phyloP scores from a whole-genome alignment of 1,140 invertebrate genomes.

The Drosophila quadrilineata region DNA sequence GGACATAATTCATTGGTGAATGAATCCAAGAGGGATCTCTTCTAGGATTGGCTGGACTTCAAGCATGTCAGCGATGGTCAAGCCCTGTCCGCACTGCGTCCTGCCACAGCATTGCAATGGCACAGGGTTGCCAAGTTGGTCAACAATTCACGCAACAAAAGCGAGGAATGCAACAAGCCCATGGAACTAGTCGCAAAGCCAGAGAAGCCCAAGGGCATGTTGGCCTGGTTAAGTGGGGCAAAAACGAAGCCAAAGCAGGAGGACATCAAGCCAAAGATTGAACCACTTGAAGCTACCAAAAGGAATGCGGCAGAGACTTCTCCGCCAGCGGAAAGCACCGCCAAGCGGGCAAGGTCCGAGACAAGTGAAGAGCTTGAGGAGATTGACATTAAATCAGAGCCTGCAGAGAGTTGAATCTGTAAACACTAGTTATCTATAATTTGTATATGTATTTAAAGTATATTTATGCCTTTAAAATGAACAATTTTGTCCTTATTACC shows the following conservation, averaged over 20 bases:
- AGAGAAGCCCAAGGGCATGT: conserved; percentile 55
- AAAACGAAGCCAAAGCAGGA: conserved; percentile 38
- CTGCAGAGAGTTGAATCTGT: not conserved
- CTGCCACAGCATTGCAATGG: conserved; percentile 83
- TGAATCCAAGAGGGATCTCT: not conserved
- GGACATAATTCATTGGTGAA: not conserved
- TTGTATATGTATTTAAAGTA: conserved; percentile 52
- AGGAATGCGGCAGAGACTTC: conserved; percentile 18
- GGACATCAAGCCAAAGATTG: conserved; percentile 20
- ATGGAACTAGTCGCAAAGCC: conserved; percentile 56
- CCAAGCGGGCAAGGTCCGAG: conserved; percentile 28
- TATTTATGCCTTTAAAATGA: conserved; percentile 56
- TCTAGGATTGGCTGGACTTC: conserved; percentile 87
- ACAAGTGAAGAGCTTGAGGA: not conserved
- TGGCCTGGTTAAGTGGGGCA: conserved; percentile 63
- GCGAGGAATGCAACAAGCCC: conserved; percentile 85
- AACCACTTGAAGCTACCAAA: not conserved
- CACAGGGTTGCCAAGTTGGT: conserved; percentile 88
- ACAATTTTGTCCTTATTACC: conserved; percentile 40
- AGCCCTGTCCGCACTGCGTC: conserved; percentile 83
- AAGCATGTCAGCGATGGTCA: conserved; percentile 83
- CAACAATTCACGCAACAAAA: conserved; percentile 88
- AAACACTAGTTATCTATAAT: not conserved
- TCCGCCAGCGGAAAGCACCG: conserved; percentile 1
- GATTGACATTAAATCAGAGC: conserved; percentile 9